Evolutionary conservation across 2,888 invertebrate species (phyloP).

Genomic region (Caenorhabditis afra): DNA sequence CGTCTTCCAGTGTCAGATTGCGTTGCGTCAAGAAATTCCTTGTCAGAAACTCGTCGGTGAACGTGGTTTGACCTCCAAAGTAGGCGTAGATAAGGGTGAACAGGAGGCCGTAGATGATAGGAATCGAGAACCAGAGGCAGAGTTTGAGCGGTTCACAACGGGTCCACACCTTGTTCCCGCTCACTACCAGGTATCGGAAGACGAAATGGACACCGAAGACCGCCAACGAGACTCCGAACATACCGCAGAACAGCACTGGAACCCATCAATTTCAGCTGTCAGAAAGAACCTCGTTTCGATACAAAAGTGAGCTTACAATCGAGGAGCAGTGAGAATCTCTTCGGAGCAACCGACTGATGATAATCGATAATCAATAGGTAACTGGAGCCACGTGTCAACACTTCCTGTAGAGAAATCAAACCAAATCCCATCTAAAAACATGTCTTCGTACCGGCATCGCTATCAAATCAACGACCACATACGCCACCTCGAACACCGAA

Average conservation of each 20-base stretch:
- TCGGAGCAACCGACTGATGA: background rate
- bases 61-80: too few relatives aligned
- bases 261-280: too few relatives aligned
- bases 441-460: constrained; percentile 11
- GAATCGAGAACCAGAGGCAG: constrained; percentile 1
- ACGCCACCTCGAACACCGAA: constrained; percentile 12
- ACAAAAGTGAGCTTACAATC: too few relatives aligned
- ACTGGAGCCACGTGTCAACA: constrained; percentile 14
- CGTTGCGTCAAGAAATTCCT: background rate
- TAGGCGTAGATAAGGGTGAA: background rate
- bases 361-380: background rate
- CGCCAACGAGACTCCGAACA: constrained; percentile 11
- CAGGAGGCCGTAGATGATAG: background rate
- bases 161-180: background rate
- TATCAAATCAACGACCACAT: constrained; percentile 9
- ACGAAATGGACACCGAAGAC: constrained; percentile 22
- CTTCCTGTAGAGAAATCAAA: background rate
- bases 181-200: constrained; percentile 19
- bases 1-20: background rate
- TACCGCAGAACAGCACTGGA: constrained; percentile 17
- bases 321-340: too few relatives aligned
- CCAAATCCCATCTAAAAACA: too few relatives aligned
- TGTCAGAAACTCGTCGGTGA: background rate
- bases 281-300: too few relatives aligned
- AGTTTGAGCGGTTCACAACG: background rate